Percentiles rank a stretch among this genome's conserved stretches.
Conservation (phyloP, 2,797 vertebrate genomes). For the Simalia tracyae region DNA sequence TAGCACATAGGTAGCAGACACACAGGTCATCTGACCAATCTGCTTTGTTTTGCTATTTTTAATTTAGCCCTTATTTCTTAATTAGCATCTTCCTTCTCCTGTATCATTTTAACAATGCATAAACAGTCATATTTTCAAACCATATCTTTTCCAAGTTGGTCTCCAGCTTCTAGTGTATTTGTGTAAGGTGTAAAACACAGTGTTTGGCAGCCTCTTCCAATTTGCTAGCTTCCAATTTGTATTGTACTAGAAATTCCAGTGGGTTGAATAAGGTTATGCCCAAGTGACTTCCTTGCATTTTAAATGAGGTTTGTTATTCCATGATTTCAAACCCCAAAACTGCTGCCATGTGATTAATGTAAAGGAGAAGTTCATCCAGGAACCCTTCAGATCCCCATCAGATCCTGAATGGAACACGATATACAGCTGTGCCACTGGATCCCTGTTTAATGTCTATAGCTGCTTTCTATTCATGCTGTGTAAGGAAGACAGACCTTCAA, state of each 20-base stretch:
- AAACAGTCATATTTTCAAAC: neutral
- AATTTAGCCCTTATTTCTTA: neutral
- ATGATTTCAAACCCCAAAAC: neutral
- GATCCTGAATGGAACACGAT: neutral
- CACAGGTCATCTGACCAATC: too few species aligned
- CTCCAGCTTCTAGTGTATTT: neutral
- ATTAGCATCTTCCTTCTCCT: neutral
- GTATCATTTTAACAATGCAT: neutral
- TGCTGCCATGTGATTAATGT: neutral
- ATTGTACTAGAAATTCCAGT: neutral
- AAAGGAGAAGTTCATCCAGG: neutral
- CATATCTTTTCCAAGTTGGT: neutral
- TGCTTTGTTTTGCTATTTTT: neutral
- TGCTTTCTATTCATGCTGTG: too few species aligned
- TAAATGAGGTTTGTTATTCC: neutral
- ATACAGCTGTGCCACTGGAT: too few species aligned
- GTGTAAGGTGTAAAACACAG: neutral
- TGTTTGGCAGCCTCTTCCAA: neutral
- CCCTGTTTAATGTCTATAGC: too few species aligned
- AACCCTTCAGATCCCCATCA: neutral
- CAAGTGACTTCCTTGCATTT: neutral
- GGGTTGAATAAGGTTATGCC: neutral
- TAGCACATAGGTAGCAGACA: neutral
- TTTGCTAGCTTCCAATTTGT: neutral
- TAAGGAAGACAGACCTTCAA: too few species aligned